Base-by-base conservation (phyloP, 2,113 vertebrate genomes). In the Indri indri region DNA sequence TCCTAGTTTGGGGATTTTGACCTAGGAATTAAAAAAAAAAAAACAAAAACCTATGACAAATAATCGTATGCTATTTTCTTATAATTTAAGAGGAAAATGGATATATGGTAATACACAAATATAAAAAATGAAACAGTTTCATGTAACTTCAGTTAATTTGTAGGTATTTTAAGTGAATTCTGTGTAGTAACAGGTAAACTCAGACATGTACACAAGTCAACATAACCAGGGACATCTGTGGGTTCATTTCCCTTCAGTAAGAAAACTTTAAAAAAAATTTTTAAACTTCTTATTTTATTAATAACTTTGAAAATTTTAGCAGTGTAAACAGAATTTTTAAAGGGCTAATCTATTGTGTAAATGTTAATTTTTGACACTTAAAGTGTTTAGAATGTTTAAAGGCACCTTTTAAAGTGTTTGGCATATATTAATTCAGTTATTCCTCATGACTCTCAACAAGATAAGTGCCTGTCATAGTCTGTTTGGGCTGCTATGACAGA, bases 201-300 rank as follows among this genome's bases (percentile, higher is more conserved):
- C 32, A 65, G 68, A 42, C 14, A 3, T 47, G 61, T 79, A 27
- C 8, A 14, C 17, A 66, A n/a, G 25, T 93, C 30, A 34, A 0
- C 14, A n/a, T 40, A 25, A 42, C 13, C 34, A 32, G 45, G 79
- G 25, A 5, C 6, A 23, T 42, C 34, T 76, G 4, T 71, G 9
- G 20, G n/a, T 84, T 91, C 42, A 6, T 32, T 52, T 74, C 18
- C 40, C 70, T 74, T 95, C 66, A 87, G 30, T 40, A 74, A 77
- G 57, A 45, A 88, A 66, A 23, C 16, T 25, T 47, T 10, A 34
- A 83, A 47, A 40, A 47, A 40, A 25, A 40, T 52, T 52, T 59
- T 80, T 50, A 65, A 65, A 22, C 25, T 71, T 61, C 3, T 63
- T 77, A 34, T 77, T 93, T 95, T 91, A 65, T 61, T 95, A 65